Evolutionary conservation across 2,113 vertebrate species (phyloP), one percentile per base, ranked within the genome.

Genomic region (Phalacrocorax pelagicus): DNA sequence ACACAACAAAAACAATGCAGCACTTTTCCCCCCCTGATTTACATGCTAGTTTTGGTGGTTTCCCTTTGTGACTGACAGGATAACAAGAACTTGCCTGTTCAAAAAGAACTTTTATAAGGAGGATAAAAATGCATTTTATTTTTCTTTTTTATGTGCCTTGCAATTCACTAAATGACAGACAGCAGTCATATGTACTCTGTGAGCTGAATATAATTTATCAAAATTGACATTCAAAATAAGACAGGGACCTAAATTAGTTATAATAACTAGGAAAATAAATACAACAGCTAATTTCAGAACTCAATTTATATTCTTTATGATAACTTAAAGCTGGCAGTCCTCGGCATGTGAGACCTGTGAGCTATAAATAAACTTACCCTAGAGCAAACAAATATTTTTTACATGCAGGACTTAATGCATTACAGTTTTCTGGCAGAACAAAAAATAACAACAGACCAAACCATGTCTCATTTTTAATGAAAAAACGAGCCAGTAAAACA

Each of bases 291-390:
- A 87, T 71, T 66, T 88, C 52, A 83, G 54, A 95, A 80, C 65
- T 81, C 24, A 70, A 54, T 91, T 90, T 82, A 15, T 87, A 82
- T 88, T 87, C 86, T 51, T 91, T 93, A 82, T 52, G 59, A 94
- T 81, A 66, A 87, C 51, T 57, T 95, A 74, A 80, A 80, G 54
- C 82, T 95, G 57, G 62, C 90, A 82, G 84, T 80, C 81, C 36
- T 85, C 86, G 89, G 74, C 81, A 80, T 74, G 47, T 87, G 85
- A 95, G 81, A 90, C 82, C 77, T 92, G 42, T 58, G 70, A 83
- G 85, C 89, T 95, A 96, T 95, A 96, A 97, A 97, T 97, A 97
- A 92, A 94, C 69, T 63, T 59, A 74, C 44, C 36, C 81, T 58
- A 95, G 80, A 96, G 95, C 73, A 97, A 97, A 81, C 3, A 2